Evolutionary conservation across 2,888 invertebrate genomes (phyloP), one percentile per base, ranked within the genome.

Genomic region (Lottia gigantea): DNA sequence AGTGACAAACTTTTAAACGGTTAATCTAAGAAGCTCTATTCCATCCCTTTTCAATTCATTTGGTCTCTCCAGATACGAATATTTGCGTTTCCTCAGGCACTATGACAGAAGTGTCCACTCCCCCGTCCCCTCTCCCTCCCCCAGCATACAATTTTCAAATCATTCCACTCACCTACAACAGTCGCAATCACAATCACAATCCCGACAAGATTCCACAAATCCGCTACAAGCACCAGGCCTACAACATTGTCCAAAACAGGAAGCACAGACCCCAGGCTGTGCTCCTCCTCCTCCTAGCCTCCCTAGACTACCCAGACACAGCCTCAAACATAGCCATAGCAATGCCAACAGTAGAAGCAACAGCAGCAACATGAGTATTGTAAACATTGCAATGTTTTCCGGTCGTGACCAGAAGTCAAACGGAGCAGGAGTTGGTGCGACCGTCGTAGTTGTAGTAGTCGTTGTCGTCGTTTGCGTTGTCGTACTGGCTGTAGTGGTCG

Each of bases 361-460:
- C 67, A 67, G 19, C 4, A 67, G 67, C 26, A 55, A 19, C 61
- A 67, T 31, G n/a, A 67, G 40, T n/a, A 61, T 61, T 8, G 61
- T 55, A 12, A 67, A 61, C 4, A 67, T 49, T 4, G 55, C 67
- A 12, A 67, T 23, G 19, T 55, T 55, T 6, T 49, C 67, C 11
- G 67, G 55, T 6, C 67, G 55, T n/a, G 49, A 47, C 31, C 55
- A 61, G 12, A 61, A 55, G 15, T 40, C 25, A 40, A 67, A 67
- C 11, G 40, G 31, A n/a, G 49, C 40, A 11, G 61, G 15, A 12
- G 67, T 40, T 12, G 67, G 45, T n/a, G 55, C 19, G n/a, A 19
- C 61, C 26, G 67, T 40, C 1, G 47, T 55, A 15, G 47, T 40
- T 2, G 67, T 67, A 40, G 67, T 67, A 1, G 67, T 61, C 1